Evolutionary conservation across 2,113 vertebrate genomes (phyloP).

Genomic region (Gobio gobio): DNA sequence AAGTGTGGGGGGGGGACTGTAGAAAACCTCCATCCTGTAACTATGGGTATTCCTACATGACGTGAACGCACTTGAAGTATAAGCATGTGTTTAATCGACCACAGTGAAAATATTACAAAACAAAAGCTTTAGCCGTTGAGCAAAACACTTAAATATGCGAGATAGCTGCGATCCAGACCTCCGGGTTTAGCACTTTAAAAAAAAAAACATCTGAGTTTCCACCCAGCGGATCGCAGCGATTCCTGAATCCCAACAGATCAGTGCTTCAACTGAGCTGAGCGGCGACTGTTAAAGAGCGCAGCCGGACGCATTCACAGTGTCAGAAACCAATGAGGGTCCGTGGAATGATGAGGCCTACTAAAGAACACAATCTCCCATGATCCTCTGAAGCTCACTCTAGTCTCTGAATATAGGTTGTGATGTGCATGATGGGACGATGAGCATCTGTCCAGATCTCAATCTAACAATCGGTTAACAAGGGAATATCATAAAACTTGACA

Average conservation of each 20-base stretch:
- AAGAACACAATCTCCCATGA: too few relatives aligned
- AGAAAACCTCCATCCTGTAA: not conserved
- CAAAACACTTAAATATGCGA: not conserved
- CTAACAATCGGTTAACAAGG: too few relatives aligned
- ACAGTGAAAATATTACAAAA: conserved; percentile 5
- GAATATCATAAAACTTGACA: not conserved
- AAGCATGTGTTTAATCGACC: conserved; percentile 4
- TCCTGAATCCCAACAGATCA: not conserved
- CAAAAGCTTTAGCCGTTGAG: not conserved
- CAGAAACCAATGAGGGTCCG: not conserved
- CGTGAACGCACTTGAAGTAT: not conserved
- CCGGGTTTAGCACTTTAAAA: not conserved
- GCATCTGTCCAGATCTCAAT: too few relatives aligned
- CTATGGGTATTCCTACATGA: not conserved
- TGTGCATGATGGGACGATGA: not conserved
- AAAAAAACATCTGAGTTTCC: not conserved
- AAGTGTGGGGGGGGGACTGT: too few relatives aligned
- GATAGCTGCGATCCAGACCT: not conserved
- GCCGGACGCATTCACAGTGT: conserved; percentile 17
- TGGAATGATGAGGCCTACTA: not conserved
- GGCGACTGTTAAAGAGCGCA: not conserved
- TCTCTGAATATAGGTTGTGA: not conserved
- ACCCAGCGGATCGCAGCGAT: not conserved
- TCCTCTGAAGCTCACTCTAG: too few relatives aligned
- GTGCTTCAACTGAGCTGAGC: not conserved